Percentiles rank a stretch among this genome's conserved stretches.
These are phyloP conservation scores for Ormyrus thymus DNA, from an alignment of 2,888 invertebrate species.

Conservation along the genomic window DNA sequence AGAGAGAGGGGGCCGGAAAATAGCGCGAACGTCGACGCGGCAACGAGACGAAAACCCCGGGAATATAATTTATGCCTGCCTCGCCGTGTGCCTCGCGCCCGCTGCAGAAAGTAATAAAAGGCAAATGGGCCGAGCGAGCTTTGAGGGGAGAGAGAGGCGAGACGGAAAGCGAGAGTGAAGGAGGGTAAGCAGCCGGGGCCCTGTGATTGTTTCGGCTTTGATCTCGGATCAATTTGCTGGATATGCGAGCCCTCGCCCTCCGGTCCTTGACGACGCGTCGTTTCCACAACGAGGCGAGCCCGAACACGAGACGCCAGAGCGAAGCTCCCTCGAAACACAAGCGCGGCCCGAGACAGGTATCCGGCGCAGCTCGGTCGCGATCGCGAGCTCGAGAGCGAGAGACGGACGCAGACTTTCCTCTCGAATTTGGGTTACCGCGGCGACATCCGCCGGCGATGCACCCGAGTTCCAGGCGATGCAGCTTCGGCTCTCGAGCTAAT, in stretches of 20 bases:
- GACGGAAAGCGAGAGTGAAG: conserved; percentile 20
- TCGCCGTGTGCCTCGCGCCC: neutral
- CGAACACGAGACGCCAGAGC: conserved; percentile 43
- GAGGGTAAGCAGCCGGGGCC: conserved; percentile 49
- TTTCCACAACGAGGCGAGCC: conserved; percentile 37
- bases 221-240: conserved; percentile 75
- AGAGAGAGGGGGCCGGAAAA: conserved; percentile 11
- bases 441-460: too few species aligned
- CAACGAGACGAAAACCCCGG: conserved; percentile 4
- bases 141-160: conserved; percentile 22
- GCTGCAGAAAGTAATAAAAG: conserved; percentile 50
- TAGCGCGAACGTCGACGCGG: neutral
- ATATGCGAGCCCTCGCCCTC: conserved; percentile 68
- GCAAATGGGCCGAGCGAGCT: conserved; percentile 25
- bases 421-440: too few species aligned
- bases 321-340: neutral
- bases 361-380: too few species aligned
- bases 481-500: too few species aligned
- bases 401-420: too few species aligned
- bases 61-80: conserved; percentile 49
- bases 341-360: neutral
- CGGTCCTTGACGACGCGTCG: conserved; percentile 60
- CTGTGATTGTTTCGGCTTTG: conserved; percentile 75
- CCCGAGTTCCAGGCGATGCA: too few species aligned
- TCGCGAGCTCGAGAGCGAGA: too few species aligned